These are phyloP conservation scores for Sus cebifrons DNA, from an alignment of 2,797 vertebrate species.

Conservation along the genomic window DNA sequence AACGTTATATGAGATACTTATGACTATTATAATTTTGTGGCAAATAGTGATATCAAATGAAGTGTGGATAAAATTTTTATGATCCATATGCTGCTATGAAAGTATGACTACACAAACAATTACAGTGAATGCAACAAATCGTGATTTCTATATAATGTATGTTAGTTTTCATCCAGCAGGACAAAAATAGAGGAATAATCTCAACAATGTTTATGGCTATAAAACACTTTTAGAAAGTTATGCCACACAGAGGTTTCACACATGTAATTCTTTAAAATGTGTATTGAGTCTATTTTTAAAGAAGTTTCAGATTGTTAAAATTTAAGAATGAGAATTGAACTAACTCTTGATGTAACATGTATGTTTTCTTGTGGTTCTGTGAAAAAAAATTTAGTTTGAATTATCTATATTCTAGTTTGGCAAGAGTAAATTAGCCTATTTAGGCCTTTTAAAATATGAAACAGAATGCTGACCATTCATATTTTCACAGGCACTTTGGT, in stretches of 20 bases:
- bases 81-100: not conserved
- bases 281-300: not conserved
- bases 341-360: not conserved
- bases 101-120: not conserved
- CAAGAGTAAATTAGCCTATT: not conserved
- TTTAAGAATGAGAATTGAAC: not conserved
- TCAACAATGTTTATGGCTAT: not conserved
- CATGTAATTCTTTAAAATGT: not conserved
- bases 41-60: not conserved
- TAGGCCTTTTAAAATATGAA: not conserved
- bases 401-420: not conserved
- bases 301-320: conserved; percentile 26
- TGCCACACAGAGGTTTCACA: not conserved
- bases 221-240: not conserved
- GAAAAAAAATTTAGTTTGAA: not conserved
- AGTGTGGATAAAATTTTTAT: not conserved
- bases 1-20: not conserved
- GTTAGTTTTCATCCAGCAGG: not conserved
- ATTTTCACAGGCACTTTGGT: not conserved
- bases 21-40: not conserved
- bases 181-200: conserved; percentile 42
- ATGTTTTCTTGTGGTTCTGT: not conserved
- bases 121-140: not conserved
- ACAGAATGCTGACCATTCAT: not conserved
- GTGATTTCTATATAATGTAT: not conserved